Evolutionary conservation across 2,888 invertebrate genomes (phyloP), one percentile per base, ranked within the genome.

Genomic region (Andrena flavipes): DNA sequence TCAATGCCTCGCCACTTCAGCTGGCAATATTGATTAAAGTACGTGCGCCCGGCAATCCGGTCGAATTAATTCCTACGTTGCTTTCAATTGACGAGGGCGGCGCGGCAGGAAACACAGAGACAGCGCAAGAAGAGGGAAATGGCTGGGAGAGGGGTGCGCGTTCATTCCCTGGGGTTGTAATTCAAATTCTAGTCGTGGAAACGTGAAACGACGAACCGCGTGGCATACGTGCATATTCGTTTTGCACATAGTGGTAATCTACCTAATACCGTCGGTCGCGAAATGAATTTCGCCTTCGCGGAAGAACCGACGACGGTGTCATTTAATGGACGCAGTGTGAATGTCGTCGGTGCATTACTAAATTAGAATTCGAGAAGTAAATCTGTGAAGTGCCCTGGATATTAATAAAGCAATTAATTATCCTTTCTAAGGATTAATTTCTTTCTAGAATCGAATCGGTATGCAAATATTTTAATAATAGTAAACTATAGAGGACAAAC

Each of bases 131-230:
- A 48, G 68, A 54, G 54, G 4, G 23, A 23, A 54, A 23, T 1
- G 20, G 54, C 20, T 16, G 42, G 42, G 16, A 16, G 54, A 54
- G 48, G 65, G 35, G 30, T 48, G 71, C 65, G 35, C 69, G 29
- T 65, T 60, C 65, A 33, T n/a, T 49, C 76, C 76, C 70, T 23
- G 63, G 70, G 60, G 64, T 72, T 51, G 77, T 49, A 78, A 78
- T 78, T 79, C 74, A 79, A 79, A 75, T 79, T 79, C 69, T 68
- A 62, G 30, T 68, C 74, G 54, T 68, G 68, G 75, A 79, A 75
- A 77, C 49, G 51, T 56, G 76, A 72, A 72, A 68, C 63, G 56
- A 62, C 68, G 23, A 73, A 16, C 60, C 73, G 48, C 49, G 33
- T 64, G 62, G 59, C 35, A 54, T 33, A 59, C 26, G 65, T 23